Evolutionary conservation across 2,797 vertebrate genomes (phyloP).

Genomic region (Acridotheres tristis): DNA sequence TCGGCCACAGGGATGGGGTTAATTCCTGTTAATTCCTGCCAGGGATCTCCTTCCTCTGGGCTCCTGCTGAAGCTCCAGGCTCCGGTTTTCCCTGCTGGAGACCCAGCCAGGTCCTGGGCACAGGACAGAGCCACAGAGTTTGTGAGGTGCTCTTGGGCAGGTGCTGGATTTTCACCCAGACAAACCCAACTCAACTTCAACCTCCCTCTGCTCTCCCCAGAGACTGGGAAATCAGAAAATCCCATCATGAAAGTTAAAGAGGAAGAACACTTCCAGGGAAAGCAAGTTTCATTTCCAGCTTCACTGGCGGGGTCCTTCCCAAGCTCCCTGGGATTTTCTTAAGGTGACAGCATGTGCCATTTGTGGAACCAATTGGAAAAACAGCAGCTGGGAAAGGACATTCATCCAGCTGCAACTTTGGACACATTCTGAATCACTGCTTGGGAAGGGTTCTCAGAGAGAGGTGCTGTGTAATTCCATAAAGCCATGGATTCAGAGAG

Average conservation of each 20-base stretch:
- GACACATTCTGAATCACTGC: background rate
- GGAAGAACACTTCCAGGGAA: background rate
- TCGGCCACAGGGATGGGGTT: background rate
- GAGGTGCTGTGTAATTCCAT: accelerated
- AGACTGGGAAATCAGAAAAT: background rate
- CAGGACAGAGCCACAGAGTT: background rate
- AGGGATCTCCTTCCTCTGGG: background rate
- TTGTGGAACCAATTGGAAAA: background rate
- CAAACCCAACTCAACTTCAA: background rate
- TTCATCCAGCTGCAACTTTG: background rate
- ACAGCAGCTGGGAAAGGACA: background rate
- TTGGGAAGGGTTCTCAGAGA: background rate
- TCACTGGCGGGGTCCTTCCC: background rate
- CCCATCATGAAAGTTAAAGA: background rate
- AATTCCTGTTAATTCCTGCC: background rate
- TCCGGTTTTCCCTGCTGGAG: background rate
- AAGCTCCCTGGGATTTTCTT: background rate
- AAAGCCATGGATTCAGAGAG: background rate
- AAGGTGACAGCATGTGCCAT: accelerated
- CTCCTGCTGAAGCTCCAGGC: background rate
- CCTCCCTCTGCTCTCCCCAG: background rate
- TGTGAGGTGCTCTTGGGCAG: background rate
- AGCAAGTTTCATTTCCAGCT: background rate
- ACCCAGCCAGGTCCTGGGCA: background rate
- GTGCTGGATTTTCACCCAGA: background rate